phyloP scores from a whole-genome alignment of 2,888 invertebrate genomes.

The Phortica magna region DNA sequence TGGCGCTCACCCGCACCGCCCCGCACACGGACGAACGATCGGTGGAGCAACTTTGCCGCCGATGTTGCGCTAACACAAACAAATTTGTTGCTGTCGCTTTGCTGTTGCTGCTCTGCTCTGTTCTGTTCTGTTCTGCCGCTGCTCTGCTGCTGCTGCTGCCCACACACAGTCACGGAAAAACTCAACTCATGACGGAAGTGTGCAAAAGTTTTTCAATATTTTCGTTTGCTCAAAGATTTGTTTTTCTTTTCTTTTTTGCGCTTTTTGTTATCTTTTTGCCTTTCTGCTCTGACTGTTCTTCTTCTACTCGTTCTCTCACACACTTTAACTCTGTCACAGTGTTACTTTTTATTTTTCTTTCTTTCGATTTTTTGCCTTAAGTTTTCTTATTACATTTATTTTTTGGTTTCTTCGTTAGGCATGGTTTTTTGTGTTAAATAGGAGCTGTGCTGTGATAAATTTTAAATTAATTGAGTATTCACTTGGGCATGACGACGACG shows the following conservation, averaged over 20 bases:
- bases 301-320: neutral
- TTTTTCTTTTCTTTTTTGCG: too few relatives aligned
- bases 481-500: constrained; percentile 14
- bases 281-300: constrained; percentile 6
- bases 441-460: constrained; percentile 11
- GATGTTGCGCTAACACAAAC: neutral
- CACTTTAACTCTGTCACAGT: neutral
- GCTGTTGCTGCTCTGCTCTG: too few relatives aligned
- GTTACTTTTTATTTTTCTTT: constrained; percentile 28
- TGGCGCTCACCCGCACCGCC: neutral
- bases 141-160: neutral
- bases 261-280: neutral
- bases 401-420: constrained; percentile 30
- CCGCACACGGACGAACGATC: neutral
- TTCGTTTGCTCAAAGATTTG: too few relatives aligned
- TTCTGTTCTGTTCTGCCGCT: neutral
- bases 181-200: constrained; percentile 25
- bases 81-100: neutral
- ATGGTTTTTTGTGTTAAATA: constrained; percentile 39
- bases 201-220: constrained; percentile 18
- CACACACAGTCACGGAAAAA: constrained; percentile 8
- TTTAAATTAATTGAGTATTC: constrained; percentile 25
- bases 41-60: neutral
- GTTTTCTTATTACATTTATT: constrained; percentile 15
- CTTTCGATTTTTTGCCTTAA: constrained; percentile 13